Evolutionary conservation across 2,888 invertebrate species (phyloP).

Genomic region (Xiphydria camelus): DNA sequence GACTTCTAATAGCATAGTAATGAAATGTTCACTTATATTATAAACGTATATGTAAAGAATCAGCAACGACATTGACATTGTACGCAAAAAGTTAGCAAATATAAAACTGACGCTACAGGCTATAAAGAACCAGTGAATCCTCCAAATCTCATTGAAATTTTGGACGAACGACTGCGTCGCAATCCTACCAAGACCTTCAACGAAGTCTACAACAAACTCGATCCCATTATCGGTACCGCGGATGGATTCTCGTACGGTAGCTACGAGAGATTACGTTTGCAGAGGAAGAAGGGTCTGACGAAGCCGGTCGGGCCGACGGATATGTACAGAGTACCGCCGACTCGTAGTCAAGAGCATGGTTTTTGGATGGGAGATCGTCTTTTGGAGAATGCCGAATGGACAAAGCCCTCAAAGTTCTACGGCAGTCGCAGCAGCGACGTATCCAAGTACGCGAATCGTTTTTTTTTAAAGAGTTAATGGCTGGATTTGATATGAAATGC

Average conservation of each 20-base stretch:
- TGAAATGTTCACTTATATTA: no score
- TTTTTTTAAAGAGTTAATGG: background rate
- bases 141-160: conserved; percentile 10
- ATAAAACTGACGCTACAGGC: no score
- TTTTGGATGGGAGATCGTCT: conserved; percentile 15
- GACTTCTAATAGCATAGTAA: no score
- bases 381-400: conserved; percentile 12
- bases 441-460: conserved; percentile 10
- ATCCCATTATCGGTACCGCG: conserved; percentile 12
- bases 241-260: conserved; percentile 20
- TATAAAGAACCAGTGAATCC: conserved; percentile 13
- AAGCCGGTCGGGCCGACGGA: conserved; percentile 17
- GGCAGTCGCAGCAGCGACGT: conserved; percentile 10
- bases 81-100: no score
- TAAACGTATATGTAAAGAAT: no score
- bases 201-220: conserved; percentile 17
- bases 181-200: conserved; percentile 9
- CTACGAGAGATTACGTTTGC: conserved; percentile 10
- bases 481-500: no score
- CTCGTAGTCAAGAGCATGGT: conserved; percentile 15
- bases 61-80: no score
- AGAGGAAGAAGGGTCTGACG: conserved; percentile 13
- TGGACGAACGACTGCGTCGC: conserved; percentile 12
- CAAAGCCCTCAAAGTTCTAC: conserved; percentile 5
- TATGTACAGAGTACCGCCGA: conserved; percentile 13